These are phyloP conservation scores for Erythrocebus patas DNA, from an alignment of 2,113 vertebrate genomes.

Conservation along the genomic window DNA sequence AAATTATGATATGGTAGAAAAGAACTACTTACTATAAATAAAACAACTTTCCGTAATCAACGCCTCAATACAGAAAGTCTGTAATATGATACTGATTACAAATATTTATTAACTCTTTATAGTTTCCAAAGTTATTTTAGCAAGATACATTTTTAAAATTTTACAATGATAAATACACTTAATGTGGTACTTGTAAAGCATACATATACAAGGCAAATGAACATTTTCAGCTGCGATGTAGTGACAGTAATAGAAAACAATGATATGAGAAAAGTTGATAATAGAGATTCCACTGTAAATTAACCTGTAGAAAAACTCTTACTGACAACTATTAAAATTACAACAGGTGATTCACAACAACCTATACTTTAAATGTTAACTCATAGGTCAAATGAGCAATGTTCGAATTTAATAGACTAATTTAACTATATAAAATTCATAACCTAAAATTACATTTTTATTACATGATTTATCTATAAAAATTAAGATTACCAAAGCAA, in stretches of 20 bases:
- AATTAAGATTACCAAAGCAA: conserved; percentile 23
- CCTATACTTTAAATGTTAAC: conserved; percentile 4
- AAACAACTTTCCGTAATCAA: neutral
- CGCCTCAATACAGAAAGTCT: neutral
- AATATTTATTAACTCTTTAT: conserved; percentile 28
- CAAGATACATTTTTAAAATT: neutral
- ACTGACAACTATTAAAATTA: conserved; percentile 32
- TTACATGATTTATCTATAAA: neutral
- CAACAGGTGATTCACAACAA: neutral
- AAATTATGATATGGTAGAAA: neutral
- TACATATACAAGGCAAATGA: neutral
- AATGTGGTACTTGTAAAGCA: neutral
- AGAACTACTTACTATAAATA: neutral
- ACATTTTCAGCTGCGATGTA: neutral
- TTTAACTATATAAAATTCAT: conserved; percentile 6
- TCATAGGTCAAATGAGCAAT: neutral
- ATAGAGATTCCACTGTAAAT: neutral
- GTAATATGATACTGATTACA: neutral
- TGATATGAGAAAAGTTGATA: neutral
- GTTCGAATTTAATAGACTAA: conserved; percentile 10
- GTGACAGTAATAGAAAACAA: neutral
- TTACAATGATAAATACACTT: neutral
- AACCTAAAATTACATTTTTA: conserved; percentile 10
- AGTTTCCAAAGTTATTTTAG: neutral
- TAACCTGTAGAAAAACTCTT: neutral